Conservation (phyloP, 2,888 invertebrate species). For the Carterocephalus palaemon region DNA sequence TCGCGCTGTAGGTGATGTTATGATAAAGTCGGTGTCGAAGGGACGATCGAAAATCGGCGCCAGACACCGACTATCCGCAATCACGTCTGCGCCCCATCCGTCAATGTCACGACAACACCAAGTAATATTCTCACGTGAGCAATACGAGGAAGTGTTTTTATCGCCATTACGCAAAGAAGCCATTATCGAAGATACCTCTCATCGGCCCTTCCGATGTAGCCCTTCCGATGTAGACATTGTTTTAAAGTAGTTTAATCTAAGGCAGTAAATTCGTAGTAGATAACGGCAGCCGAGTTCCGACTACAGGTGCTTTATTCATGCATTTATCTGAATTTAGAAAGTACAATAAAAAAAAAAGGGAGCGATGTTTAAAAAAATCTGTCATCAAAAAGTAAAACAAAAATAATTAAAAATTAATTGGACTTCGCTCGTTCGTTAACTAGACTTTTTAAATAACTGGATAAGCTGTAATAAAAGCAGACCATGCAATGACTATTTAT, state of each 20-base stretch:
- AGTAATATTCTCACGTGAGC: conserved; percentile 59
- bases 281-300: conserved; percentile 56
- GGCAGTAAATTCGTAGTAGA: conserved; percentile 66
- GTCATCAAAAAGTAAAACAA: background rate
- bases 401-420: background rate
- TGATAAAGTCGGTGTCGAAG: conserved; percentile 25
- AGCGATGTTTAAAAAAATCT: too few relatives aligned
- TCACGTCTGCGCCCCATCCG: conserved; percentile 50
- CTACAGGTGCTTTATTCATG: conserved; percentile 62
- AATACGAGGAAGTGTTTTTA: conserved; percentile 62
- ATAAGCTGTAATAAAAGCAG: conserved; percentile 20
- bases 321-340: conserved; percentile 49
- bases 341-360: too few relatives aligned
- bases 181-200: conserved; percentile 54
- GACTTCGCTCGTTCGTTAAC: conserved; percentile 7
- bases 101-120: conserved; percentile 55
- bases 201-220: conserved; percentile 45
- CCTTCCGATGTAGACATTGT: conserved; percentile 45
- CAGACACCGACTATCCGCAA: conserved; percentile 33
- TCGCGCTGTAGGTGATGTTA: conserved; percentile 34
- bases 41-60: conserved; percentile 27
- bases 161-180: conserved; percentile 58
- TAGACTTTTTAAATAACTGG: conserved; percentile 11
- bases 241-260: conserved; percentile 53
- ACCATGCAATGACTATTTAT: conserved; percentile 24